These are phyloP conservation scores for Triplophysa bombifrons DNA, from an alignment of 2,797 vertebrate species.

Conservation along the genomic window DNA sequence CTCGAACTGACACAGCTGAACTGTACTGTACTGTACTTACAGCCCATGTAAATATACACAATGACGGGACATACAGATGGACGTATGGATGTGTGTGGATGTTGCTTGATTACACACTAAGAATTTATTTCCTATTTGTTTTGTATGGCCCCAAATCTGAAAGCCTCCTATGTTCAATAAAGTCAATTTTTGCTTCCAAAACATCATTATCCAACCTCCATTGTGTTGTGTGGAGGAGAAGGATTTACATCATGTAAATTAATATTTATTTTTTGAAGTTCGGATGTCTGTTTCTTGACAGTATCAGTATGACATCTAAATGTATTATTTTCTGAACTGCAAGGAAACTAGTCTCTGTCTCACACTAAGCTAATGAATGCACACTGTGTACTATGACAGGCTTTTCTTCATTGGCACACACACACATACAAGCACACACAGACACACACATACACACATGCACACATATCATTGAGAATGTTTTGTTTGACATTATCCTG, in stretches of 20 bases:
- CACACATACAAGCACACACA: no score
- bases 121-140: neutral
- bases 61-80: neutral
- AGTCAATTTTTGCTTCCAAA: slow-evolving; percentile 13
- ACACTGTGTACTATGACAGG: no score
- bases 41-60: neutral
- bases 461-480: neutral
- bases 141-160: neutral
- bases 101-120: neutral
- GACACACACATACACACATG: no score
- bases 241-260: neutral
- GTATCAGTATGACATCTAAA: neutral
- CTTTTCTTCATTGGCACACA: neutral
- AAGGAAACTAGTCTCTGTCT: neutral
- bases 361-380: neutral
- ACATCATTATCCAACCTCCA: slow-evolving; percentile 5
- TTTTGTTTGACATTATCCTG: slow-evolving; percentile 16
- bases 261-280: neutral
- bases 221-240: neutral
- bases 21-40: neutral
- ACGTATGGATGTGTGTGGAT: neutral
- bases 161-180: neutral
- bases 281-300: neutral
- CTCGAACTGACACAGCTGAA: neutral
- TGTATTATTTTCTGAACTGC: neutral